A percentile compares a stretch with the other conserved stretches of the same genome.
phyloP scores from a whole-genome alignment of 2,888 invertebrate genomes.

The Cylindroiulus punctatus region DNA sequence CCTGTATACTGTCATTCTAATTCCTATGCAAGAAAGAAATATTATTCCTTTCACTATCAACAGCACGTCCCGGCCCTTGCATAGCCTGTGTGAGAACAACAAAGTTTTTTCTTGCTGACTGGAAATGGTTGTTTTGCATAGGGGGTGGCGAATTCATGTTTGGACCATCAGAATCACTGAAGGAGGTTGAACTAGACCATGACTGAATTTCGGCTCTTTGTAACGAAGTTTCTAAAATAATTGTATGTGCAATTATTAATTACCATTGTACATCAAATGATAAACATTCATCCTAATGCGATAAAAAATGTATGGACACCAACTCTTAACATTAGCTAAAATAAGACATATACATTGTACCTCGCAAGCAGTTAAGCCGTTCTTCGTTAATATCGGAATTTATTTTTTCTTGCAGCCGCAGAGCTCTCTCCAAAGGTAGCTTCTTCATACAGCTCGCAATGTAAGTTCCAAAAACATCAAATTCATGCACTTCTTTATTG shows the following conservation, averaged over 20 bases:
- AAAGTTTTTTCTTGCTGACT: not conserved
- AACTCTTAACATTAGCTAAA: too few species aligned
- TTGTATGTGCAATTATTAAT: not conserved
- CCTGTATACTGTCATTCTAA: not conserved
- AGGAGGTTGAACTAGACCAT: not conserved
- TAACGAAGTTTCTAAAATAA: not conserved
- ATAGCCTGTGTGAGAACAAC: not conserved
- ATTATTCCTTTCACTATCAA: slow-evolving; percentile 35
- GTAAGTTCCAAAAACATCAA: slow-evolving; percentile 44
- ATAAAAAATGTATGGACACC: too few species aligned
- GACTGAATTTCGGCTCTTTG: not conserved
- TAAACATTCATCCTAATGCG: too few species aligned
- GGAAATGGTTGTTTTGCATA: slow-evolving; percentile 30
- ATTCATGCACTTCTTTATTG: slow-evolving; percentile 1
- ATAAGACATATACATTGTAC: not conserved
- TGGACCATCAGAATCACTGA: not conserved
- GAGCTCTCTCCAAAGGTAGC: slow-evolving; percentile 12
- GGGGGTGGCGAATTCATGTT: not conserved
- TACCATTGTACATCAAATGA: not conserved
- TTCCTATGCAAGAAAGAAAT: slow-evolving; percentile 15
- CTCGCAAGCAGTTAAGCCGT: not conserved
- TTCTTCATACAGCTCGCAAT: slow-evolving; percentile 25
- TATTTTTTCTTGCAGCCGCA: slow-evolving; percentile 42
- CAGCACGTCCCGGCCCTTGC: not conserved
- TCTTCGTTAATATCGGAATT: slow-evolving; percentile 19